Percentiles rank a stretch among this genome's conserved stretches.
Evolutionary conservation across 2,888 invertebrate species (phyloP).

Genomic region (Machimus atricapillus): DNA sequence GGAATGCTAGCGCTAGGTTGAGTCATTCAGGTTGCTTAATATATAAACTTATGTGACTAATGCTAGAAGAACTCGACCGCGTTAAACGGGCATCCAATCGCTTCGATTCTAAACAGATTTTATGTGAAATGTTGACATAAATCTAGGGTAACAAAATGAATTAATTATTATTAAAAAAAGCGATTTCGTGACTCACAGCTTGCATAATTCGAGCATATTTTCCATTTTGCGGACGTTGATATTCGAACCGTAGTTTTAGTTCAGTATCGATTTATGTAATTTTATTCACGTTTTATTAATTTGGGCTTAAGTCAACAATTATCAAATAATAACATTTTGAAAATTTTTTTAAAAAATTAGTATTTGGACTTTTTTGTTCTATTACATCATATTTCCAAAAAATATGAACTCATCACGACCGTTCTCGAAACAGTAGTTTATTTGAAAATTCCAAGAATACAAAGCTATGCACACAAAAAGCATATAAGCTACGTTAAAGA

Average conservation of each 20-base stretch:
- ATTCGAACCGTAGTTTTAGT: not conserved
- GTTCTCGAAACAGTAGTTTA: constrained; percentile 7
- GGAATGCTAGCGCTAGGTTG: not conserved
- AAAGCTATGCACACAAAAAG: not conserved
- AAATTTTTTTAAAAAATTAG: not conserved
- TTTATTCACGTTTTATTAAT: no score
- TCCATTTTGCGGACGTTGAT: not conserved
- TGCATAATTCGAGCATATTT: not conserved
- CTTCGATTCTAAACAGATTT: not conserved
- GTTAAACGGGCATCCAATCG: not conserved
- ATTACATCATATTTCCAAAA: not conserved
- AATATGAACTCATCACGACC: no score
- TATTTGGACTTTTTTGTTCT: not conserved
- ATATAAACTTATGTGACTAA: not conserved
- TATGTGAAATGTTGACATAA: not conserved
- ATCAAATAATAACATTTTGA: not conserved
- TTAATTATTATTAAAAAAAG: not conserved
- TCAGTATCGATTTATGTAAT: not conserved
- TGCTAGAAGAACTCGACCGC: not conserved
- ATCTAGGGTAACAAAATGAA: not conserved
- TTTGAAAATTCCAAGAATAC: not conserved
- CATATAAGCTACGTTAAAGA: not conserved
- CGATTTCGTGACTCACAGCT: not conserved
- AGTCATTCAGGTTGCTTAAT: not conserved
- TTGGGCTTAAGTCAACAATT: not conserved